Evolutionary conservation across 1,140 invertebrate species (phyloP).

Genomic region (Scaptodrosophila lebanonensis): DNA sequence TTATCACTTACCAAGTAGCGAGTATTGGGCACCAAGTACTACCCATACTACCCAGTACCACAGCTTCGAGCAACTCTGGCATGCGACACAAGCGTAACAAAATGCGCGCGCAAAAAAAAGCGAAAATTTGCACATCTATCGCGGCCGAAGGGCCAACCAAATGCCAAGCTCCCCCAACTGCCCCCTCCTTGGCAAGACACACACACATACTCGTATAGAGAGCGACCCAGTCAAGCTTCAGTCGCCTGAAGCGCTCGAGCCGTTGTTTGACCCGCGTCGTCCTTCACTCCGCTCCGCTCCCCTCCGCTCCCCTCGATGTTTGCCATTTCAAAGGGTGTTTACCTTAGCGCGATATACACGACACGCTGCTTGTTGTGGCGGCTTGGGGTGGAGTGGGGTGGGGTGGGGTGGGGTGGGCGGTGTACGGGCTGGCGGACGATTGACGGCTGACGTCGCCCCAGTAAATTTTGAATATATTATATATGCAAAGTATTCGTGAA

Average conservation of each 20-base stretch:
- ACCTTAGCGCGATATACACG: constrained; percentile 60
- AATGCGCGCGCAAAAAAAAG: too few relatives aligned
- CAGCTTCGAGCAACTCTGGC: not conserved
- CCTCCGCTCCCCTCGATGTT: not conserved
- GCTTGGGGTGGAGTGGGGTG: not conserved
- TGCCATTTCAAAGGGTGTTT: constrained; percentile 59
- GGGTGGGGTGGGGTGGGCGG: not conserved
- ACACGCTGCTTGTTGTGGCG: not conserved
- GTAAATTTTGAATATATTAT: constrained; percentile 72
- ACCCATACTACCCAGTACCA: not conserved
- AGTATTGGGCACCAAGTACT: not conserved
- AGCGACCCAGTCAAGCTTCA: not conserved
- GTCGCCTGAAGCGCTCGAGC: constrained; percentile 28
- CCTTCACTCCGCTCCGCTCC: not conserved
- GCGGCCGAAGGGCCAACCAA: constrained; percentile 20
- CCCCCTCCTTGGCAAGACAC: not conserved
- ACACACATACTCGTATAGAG: not conserved
- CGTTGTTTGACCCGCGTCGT: constrained; percentile 52
- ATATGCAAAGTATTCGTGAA: constrained; percentile 77
- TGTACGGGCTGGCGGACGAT: constrained; percentile 56
- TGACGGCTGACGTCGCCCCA: too few relatives aligned
- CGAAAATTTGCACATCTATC: constrained; percentile 40
- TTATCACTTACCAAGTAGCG: too few relatives aligned
- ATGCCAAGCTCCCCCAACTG: not conserved
- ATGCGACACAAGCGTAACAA: not conserved